Conservation (phyloP, 2,888 invertebrate genomes). For the Apamea epomidion region DNA sequence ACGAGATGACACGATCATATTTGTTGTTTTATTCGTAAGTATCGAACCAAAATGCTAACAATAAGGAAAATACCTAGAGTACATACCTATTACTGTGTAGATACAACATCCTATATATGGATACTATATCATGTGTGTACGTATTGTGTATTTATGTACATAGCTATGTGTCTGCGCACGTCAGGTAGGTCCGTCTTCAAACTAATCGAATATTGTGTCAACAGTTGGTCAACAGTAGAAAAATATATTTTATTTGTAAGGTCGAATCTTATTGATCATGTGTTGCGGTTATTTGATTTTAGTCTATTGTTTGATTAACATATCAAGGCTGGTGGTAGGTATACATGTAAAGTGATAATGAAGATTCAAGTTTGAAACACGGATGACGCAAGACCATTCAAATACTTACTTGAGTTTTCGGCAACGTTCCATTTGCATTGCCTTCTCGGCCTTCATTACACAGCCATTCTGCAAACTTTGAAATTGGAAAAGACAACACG, state of each 20-base stretch:
- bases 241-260: slow-evolving; percentile 82
- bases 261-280: slow-evolving; percentile 86
- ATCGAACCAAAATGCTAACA: slow-evolving; percentile 19
- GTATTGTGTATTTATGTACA: slow-evolving; percentile 29
- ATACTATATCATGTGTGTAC: slow-evolving; percentile 23
- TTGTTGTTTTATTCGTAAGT: not conserved
- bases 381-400: slow-evolving; percentile 90
- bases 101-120: slow-evolving; percentile 12
- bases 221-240: slow-evolving; percentile 75
- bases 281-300: slow-evolving; percentile 87
- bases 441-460: slow-evolving; percentile 89
- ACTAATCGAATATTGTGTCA: slow-evolving; percentile 73
- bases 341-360: slow-evolving; percentile 90
- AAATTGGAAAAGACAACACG: slow-evolving; percentile 89
- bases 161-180: slow-evolving; percentile 23
- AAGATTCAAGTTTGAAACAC: slow-evolving; percentile 90
- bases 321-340: slow-evolving; percentile 88
- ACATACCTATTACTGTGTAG: slow-evolving; percentile 17
- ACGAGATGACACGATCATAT: not conserved
- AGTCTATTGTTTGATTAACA: slow-evolving; percentile 89
- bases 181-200: slow-evolving; percentile 60
- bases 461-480: slow-evolving; percentile 89
- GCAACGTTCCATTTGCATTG: slow-evolving; percentile 89
- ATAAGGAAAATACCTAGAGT: slow-evolving; percentile 38
- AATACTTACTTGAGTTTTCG: slow-evolving; percentile 88